Evolutionary conservation across 2,797 vertebrate species (phyloP).

Genomic region (Pseudotriccus pelzelni): DNA sequence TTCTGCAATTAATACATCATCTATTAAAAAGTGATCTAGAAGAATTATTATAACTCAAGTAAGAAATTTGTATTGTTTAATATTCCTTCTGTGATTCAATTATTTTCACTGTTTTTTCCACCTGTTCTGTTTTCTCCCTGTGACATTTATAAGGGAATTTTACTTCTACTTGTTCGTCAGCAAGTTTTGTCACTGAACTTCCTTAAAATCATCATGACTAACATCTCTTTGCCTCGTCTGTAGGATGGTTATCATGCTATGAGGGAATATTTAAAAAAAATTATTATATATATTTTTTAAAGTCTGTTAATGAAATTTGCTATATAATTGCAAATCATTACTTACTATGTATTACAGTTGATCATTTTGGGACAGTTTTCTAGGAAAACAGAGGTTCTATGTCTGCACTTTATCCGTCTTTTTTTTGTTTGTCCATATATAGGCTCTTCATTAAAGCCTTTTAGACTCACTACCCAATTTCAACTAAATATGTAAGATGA

Average conservation of each 20-base stretch:
- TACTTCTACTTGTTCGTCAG: neutral
- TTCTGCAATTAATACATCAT: rapidly evolving
- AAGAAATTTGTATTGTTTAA: neutral
- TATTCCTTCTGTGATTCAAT: neutral
- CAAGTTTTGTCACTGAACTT: neutral
- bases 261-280: neutral
- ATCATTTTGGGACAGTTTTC: neutral
- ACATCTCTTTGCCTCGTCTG: neutral
- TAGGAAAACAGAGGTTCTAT: neutral
- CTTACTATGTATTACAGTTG: neutral
- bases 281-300: neutral
- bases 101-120: neutral
- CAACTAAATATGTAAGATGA: neutral
- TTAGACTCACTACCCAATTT: neutral
- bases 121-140: neutral
- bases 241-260: neutral
- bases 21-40: neutral
- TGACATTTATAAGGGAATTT: neutral
- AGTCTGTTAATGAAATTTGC: neutral
- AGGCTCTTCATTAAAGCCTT: neutral
- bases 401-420: neutral
- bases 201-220: neutral
- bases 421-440: neutral
- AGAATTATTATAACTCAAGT: neutral
- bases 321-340: neutral